Conservation (phyloP, 2,113 vertebrate genomes). For the Engraulis encrasicolus region DNA sequence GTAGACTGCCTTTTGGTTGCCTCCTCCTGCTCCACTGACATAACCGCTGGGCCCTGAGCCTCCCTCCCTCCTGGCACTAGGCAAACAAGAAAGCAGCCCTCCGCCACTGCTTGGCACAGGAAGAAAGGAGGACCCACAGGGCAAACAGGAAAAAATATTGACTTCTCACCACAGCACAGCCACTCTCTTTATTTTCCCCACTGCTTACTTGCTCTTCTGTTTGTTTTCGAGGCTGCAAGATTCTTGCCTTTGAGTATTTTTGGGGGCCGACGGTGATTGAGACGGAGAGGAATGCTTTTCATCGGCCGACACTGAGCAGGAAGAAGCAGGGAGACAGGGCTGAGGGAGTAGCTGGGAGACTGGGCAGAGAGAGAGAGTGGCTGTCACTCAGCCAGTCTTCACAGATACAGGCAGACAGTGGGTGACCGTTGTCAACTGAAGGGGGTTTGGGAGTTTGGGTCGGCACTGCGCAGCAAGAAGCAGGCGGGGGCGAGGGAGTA, state of each 20-base stretch:
- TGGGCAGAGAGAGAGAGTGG: constrained; percentile 52
- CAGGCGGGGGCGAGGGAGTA: constrained; percentile 55
- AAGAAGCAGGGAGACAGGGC: constrained; percentile 64
- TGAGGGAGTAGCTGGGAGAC: constrained; percentile 64
- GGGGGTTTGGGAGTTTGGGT: neutral
- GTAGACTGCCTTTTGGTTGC: constrained; percentile 39
- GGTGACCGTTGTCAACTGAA: constrained; percentile 71
- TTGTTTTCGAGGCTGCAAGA: constrained; percentile 72
- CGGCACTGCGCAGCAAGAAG: too few species aligned
- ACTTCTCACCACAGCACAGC: constrained; percentile 72
- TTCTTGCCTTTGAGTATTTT: constrained; percentile 71
- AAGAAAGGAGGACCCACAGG: constrained; percentile 71
- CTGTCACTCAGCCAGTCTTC: neutral
- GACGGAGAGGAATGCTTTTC: constrained; percentile 74
- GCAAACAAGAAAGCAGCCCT: constrained; percentile 66
- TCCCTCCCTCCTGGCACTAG: constrained; percentile 65
- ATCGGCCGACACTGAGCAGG: too few species aligned
- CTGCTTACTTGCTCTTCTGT: constrained; percentile 58
- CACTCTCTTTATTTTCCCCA: constrained; percentile 71
- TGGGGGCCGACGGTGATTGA: constrained; percentile 68
- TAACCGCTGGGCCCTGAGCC: constrained; percentile 56
- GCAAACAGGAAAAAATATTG: constrained; percentile 64
- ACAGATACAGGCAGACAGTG: neutral
- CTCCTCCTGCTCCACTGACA: constrained; percentile 58
- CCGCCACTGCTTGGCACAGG: constrained; percentile 71